Base-by-base conservation (phyloP, 2,113 vertebrate genomes). In the Megaceryle torquata region DNA sequence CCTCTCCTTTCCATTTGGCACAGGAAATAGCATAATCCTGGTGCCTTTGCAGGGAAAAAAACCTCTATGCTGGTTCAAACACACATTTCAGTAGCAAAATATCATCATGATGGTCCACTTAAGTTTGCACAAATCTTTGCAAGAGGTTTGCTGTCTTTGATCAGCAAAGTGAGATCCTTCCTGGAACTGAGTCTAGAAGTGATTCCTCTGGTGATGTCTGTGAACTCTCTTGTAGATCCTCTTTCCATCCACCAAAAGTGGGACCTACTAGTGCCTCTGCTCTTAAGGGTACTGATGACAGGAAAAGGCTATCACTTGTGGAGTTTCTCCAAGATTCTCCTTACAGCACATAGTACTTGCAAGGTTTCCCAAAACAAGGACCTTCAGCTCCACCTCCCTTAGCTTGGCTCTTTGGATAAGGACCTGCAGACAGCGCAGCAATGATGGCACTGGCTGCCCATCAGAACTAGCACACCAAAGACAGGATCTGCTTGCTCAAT, bases 51-150 rank as follows among this genome's bases (percentile, higher is more conserved):
- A 7, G 14, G 1, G 3, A 41, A 31, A 67, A 69, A 21, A 0
- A 0, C 3, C 19, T n/a, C 53, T 25, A 48, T 1, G 1, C 3
- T 11, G 9, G 3, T 22, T 63, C 70, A 70, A 82, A 67, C 14
- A 64, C 15, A 82, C 19, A 14, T 64, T 90, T 72, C 35, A 72
- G 28, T 3, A 68, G 43, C 21, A 67, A 88, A 91, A 41, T 5
- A 35, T 15, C 12, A 75, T 48, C 28, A 60, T 14, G 28, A 82
- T 4, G 3, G n/a, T 29, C 56, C 33, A 63, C 15, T 35, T 57
- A 75, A 24, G 50, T 67, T 48, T 89, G 25, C 25, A 57, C 37
- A 51, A 78, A 8, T 44, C n/a, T 71, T 46, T 51, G 50, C 50
- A 37, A 2, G 5, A 46, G 6, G 63, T 46, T 53, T 84, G 84